phyloP scores from a whole-genome alignment of 30 jellyfish, hydroid and myxozoan genomes.

The Pelagia noctiluca region DNA sequence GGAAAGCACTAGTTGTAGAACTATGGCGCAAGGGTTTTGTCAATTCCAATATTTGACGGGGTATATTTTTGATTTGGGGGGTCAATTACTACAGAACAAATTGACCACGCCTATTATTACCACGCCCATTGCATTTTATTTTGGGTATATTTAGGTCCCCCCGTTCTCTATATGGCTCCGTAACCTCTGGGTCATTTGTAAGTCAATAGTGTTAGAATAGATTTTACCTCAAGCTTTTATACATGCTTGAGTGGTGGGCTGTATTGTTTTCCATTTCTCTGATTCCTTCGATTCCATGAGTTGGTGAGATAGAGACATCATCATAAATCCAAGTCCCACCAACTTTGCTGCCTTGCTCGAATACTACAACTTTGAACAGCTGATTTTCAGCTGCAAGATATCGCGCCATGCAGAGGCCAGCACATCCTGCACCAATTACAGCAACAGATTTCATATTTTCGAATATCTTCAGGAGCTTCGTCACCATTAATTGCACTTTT shows the following conservation, averaged over 20 bases:
- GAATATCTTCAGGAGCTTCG: too few relatives aligned
- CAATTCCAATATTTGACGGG: too few relatives aligned
- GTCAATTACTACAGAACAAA: background rate
- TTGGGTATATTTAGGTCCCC: background rate
- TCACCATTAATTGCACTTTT: too few relatives aligned
- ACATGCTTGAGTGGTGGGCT: slow-evolving; percentile 72
- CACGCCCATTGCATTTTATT: background rate
- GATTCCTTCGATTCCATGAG: slow-evolving; percentile 17
- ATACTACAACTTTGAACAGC: slow-evolving; percentile 48
- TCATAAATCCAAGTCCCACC: slow-evolving; percentile 94
- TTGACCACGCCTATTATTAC: background rate
- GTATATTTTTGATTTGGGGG: background rate
- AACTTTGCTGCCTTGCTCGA: slow-evolving; percentile 70
- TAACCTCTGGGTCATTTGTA: background rate
- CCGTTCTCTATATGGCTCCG: background rate
- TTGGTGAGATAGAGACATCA: background rate
- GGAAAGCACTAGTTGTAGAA: too few relatives aligned
- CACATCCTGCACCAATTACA: slow-evolving; percentile 95
- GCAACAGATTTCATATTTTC: slow-evolving; percentile 87
- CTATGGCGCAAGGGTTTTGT: too few relatives aligned
- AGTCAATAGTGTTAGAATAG: background rate
- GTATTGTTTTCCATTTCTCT: slow-evolving; percentile 14
- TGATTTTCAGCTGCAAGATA: slow-evolving; percentile 47
- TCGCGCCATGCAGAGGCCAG: slow-evolving; percentile 92
- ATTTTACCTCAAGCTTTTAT: slow-evolving; percentile 67